Conservation (phyloP, 2,888 invertebrate species). For the Watsonalla binaria region DNA sequence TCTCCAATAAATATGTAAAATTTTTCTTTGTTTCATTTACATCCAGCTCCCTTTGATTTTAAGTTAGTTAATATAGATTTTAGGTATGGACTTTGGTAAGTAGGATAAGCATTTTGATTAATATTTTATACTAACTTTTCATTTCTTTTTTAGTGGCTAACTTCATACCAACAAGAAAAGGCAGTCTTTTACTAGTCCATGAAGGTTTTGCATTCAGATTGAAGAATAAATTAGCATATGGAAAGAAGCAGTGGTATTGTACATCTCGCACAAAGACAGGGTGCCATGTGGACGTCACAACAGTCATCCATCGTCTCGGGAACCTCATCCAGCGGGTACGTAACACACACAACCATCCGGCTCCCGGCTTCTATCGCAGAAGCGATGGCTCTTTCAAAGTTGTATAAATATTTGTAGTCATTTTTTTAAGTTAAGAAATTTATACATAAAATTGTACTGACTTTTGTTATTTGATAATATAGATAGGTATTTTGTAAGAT, state of each 20-base stretch:
- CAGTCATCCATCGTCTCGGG: conserved; percentile 44
- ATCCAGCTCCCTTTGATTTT: not conserved
- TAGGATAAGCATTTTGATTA: not conserved
- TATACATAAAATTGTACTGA: not conserved
- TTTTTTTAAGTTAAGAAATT: no score
- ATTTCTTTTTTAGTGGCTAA: conserved; percentile 52
- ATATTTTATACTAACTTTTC: conserved; percentile 6
- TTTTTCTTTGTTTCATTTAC: not conserved
- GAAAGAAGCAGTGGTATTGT: conserved; percentile 71
- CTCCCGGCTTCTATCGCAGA: conserved; percentile 59
- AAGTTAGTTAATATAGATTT: not conserved
- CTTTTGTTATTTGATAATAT: conserved; percentile 4
- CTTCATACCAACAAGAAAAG: conserved; percentile 64
- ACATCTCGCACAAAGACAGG: conserved; percentile 60
- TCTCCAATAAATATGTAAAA: not conserved
- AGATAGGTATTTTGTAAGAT: not conserved
- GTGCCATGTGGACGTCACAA: conserved; percentile 63
- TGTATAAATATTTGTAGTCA: conserved; percentile 26
- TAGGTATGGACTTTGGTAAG: not conserved
- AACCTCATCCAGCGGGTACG: conserved; percentile 55
- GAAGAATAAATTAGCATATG: conserved; percentile 66
- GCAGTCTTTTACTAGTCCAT: conserved; percentile 58
- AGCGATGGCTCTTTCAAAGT: conserved; percentile 64
- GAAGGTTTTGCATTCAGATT: conserved; percentile 63
- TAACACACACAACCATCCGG: conserved; percentile 56